Base-by-base conservation (phyloP, 2,888 invertebrate genomes). In the Zele albiditarsus region DNA sequence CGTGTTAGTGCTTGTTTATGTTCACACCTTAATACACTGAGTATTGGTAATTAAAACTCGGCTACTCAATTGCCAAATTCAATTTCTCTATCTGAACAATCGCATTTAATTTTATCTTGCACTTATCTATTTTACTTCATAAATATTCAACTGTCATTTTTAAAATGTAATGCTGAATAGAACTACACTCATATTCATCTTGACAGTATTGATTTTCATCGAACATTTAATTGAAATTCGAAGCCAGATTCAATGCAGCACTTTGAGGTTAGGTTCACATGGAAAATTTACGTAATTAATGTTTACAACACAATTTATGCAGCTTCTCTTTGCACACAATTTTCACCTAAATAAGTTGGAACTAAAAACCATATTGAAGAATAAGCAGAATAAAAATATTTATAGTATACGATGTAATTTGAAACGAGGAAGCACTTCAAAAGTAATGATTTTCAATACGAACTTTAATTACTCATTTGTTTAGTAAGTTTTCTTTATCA, bases 141-240 rank as follows among this genome's bases (percentile, higher is more conserved):
- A n/a, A n/a, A n/a, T n/a, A n/a, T n/a, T n/a, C n/a, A n/a, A n/a
- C n/a, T n/a, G n/a, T n/a, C n/a, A n/a, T n/a, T n/a, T n/a, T n/a
- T 31, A 31, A 31, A 8, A 31, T 31, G 31, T 4, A 4, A 31
- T 4, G 4, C 8, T 8, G 8, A 31, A 31, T 31, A 31, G 31
- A 31, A 31, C 2, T 31, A 8, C 8, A 31, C 8, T 31, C 8
- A 31, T 31, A 31, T 4, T 31, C 31, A 31, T 62, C 28, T 25
- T 14, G 25, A 42, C 27, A 23, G 25, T 2, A 42, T 16, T 12
- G 33, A 71, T 27, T 63, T 46, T 28, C 49, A 71, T 71, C 63
- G 49, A 71, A 62, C 62, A 46, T 71, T 71, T n/a, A 71, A 71
- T 71, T 71, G 23, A 65, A 49, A 14, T n/a, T 23, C n/a, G 71